Evolutionary conservation across 2,888 invertebrate genomes (phyloP), one percentile per base, ranked within the genome.

Genomic region (Podotricha telesiphe): DNA sequence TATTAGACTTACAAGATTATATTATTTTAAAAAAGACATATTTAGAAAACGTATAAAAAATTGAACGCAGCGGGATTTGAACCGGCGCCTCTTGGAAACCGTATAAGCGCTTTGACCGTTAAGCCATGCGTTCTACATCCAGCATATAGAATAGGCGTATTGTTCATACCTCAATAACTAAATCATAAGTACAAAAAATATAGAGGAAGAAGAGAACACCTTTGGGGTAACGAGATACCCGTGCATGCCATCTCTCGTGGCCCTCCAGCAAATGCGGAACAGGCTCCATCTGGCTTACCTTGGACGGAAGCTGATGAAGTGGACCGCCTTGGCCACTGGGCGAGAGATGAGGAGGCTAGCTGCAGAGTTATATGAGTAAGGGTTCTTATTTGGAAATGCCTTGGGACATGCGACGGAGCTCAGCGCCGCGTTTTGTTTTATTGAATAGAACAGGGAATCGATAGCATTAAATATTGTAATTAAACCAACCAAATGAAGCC

Each of bases 301-400:
- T 1, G 91, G 91, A 0, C 82, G 80, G 72, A 88, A 88, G 76
- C 83, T 92, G 68, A 92, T 91, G 91, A 91, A 89, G 53, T 91
- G 89, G 91, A 89, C 88, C 0, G 85, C 87, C 0, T 13, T 88
- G 59, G 90, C 91, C 6, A 88, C 90, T 0, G 83, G 84, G 0
- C 76, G 82, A 2, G 90, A 91, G 68, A 70, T 89, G 59, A 75
- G 91, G 50, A 78, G 71, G 17, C 67, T 89, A 0, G 80, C 86
- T 0, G 2, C 6, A 0, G 76, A 83, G 0, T 69, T 88, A 0
- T 58, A 72, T 0, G 0, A 1, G 89, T 88, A 34, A 79, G 53
- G 19, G 37, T 37, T 37, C 4, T 28, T 2, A 8, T 37, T 37
- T 28, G 28, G 28, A 28, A n/a, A n/a, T 28, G 28, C 6, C 37